A percentile compares a stretch with the other conserved stretches of the same genome.
phyloP scores from a whole-genome alignment of 2,797 vertebrate species.

The Lerista edwardsae region DNA sequence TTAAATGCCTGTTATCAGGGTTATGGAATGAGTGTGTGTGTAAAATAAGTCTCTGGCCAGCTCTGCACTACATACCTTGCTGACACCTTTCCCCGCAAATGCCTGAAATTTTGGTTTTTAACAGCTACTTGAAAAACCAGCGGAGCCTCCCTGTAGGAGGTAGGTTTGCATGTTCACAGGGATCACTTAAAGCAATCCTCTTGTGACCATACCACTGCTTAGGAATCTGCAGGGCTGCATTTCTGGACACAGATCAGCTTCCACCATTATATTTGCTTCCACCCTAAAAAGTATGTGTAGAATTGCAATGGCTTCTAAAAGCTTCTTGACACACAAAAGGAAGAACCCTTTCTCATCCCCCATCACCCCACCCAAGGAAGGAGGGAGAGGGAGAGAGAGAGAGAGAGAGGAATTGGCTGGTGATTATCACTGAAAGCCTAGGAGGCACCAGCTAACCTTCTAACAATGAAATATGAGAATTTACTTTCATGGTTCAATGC shows the following conservation, averaged over 20 bases:
- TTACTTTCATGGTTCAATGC: conserved; percentile 94
- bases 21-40: too few species aligned
- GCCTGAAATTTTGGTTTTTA: too few species aligned
- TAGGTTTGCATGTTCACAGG: too few species aligned
- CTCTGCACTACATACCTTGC: too few species aligned
- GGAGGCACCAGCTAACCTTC: conserved; percentile 87
- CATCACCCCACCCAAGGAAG: neutral
- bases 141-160: too few species aligned
- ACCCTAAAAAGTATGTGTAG: conserved; percentile 40
- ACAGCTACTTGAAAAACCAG: too few species aligned
- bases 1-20: conserved; percentile 61
- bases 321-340: conserved; percentile 73
- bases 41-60: too few species aligned
- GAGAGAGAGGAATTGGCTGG: conserved; percentile 88
- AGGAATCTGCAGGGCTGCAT: neutral
- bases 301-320: conserved; percentile 70
- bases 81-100: too few species aligned
- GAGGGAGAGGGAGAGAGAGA: conserved; percentile 41
- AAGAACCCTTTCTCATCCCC: conserved; percentile 77
- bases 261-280: neutral
- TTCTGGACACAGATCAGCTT: fast-evolving
- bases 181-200: too few species aligned
- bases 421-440: conserved; percentile 84
- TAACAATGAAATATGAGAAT: conserved; percentile 96
- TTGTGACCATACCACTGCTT: neutral